Base-by-base conservation (phyloP, 1,140 invertebrate species). In the Penaeus chinensis region DNA sequence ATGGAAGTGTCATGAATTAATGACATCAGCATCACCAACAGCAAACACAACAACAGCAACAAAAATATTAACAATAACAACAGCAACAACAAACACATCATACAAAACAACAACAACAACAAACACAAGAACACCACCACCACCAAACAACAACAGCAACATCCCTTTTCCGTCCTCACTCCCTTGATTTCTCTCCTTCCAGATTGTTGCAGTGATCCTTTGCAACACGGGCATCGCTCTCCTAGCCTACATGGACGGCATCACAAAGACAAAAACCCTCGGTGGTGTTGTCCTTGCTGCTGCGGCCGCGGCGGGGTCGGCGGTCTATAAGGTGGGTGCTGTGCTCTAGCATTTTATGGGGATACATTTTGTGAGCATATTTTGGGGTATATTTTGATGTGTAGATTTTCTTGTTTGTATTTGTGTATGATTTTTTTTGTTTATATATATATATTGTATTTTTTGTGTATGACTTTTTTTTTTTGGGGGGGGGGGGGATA, bases 191-290 rank as follows among this genome's bases (percentile, higher is more conserved):
- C 27, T 10, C 19, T 18, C 8, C 16, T 60, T 91, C 7, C 89
- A 99, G 97, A 98, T 99, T 92, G 96, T 98, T 88, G 97, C 97
- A 90, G 96, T 98, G 88, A 98, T 99, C 91, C 93, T 98, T 81
- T 98, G 96, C 92, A 97, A 98, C 92, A 98, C 97, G 60, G 97
- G 97, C 27, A 97, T 98, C 79, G 97, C 97, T 7, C 93, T 99
- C 37, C 93, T 98, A 87, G 97, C 97, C 16, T 99, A 99, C 91
- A 98, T 98, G 96, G 97, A 98, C 91, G 97, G 97, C 54, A 97
- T 98, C 90, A 97, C 96, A 1, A 95, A 96, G 87, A 97, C 96
- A 92, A 95, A 96, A 3, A 98, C 97, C 2, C 93, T 98, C n/a
- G 96, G 95, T 27, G 96, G 96, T 1, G 97, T 98, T 1, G 96